Evolutionary conservation across 2,797 vertebrate species (phyloP), one percentile per base, ranked within the genome.

Genomic region (Hirundo rustica): DNA sequence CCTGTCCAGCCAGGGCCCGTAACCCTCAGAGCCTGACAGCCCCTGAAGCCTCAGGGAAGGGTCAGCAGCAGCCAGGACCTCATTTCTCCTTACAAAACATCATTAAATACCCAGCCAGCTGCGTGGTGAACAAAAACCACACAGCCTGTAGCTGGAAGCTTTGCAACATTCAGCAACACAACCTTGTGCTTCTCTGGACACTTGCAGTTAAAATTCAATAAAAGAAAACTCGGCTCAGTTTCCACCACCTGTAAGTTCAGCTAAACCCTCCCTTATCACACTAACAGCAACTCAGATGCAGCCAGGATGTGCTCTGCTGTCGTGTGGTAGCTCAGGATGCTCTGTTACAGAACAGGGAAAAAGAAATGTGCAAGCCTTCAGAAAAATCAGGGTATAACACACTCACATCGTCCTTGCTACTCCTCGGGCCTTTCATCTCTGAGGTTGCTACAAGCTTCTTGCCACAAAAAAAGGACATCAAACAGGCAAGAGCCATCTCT

Each of bases 271-370:
- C 67, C n/a, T 93, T 45, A 14, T 15, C 30, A 8, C 1, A 0
- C 53, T 27, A 36, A 7, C 23, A 64, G 71, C 8, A 11, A 4
- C 34, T 47, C 34, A 2, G 25, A 16, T 7, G 15, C 36, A 77
- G 47, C 5, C 72, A 93, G 38, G 23, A 22, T 36, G n/a, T 51
- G 7, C 34, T 74, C n/a, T 83, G 60, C 58, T 68, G 26, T 6
- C 4, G 1, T 0, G 0, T 1, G 13, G 25, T 5, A 57, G 60
- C 54, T 61, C 44, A 61, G 57, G 73, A 60, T 11, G 16, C 27
- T 64, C 32, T 7, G 11, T 3, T 22, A 21, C 9, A 70, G 34
- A 82, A 85, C 0, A 67, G 5, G 11, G 8, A 44, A 51, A 64
- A 78, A 47, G 17, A 64, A 85, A 53, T 1, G 12, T 4, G 1